These are phyloP conservation scores for Indicator maculatus DNA, from an alignment of 2,113 vertebrate genomes.

Conservation along the genomic window DNA sequence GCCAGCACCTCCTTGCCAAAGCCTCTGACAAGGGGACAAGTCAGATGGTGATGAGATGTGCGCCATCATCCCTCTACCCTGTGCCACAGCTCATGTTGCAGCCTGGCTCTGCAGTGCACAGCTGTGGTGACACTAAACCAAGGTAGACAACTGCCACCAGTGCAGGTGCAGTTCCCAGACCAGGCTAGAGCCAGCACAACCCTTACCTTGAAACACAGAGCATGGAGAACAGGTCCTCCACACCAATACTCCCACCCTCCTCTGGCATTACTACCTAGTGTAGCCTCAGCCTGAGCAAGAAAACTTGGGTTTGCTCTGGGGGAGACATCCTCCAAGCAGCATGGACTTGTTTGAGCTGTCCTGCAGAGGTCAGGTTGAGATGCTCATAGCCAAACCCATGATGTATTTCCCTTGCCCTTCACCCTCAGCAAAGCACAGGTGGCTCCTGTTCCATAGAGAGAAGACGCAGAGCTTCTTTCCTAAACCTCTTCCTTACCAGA, in stretches of 20 bases:
- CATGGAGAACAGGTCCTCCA: neutral
- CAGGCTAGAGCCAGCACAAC: neutral
- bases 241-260: neutral
- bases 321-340: neutral
- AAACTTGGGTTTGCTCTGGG: neutral
- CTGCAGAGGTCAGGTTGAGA: fast-evolving
- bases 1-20: neutral
- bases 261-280: no score
- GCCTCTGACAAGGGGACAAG: neutral
- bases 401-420: neutral
- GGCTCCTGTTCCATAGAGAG: neutral
- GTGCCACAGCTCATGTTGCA: neutral
- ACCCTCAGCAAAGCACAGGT: neutral
- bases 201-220: neutral
- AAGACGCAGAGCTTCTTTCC: neutral
- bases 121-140: neutral
- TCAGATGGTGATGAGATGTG: fast-evolving
- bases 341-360: neutral
- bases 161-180: neutral
- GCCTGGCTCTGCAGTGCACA: neutral
- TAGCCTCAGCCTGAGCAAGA: neutral
- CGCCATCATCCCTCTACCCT: neutral
- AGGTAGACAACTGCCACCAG: neutral
- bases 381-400: neutral
- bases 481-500: conserved; percentile 70